These are phyloP conservation scores for Drosophila obscura DNA, from an alignment of 1,140 invertebrate species.

Conservation along the genomic window DNA sequence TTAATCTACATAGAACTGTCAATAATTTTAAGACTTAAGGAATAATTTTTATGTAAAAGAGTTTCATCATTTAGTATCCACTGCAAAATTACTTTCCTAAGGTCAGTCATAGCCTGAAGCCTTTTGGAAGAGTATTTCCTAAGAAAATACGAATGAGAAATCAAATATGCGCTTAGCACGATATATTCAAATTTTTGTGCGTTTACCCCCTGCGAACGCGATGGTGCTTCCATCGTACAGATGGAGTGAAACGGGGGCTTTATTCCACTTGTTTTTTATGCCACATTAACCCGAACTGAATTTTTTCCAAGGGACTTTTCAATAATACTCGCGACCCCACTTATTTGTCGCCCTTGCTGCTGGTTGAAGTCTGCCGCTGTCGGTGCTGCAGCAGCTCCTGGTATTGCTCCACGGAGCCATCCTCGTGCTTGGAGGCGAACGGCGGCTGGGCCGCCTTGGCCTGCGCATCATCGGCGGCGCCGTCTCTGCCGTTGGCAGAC, in stretches of 20 bases:
- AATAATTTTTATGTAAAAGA: too few species aligned
- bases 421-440: conserved; percentile 75
- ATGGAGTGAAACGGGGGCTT: conserved; percentile 2
- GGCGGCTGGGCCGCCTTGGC: conserved; percentile 30
- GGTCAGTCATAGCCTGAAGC: too few species aligned
- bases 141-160: conserved; percentile 49
- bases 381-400: conserved; percentile 74
- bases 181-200: conserved; percentile 80
- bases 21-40: too few species aligned
- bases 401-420: conserved; percentile 82
- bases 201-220: conserved; percentile 15
- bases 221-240: conserved; percentile 40
- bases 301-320: conserved; percentile 54
- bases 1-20: too few species aligned
- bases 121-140: conserved; percentile 9
- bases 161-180: conserved; percentile 81
- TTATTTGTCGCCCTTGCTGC: conserved; percentile 68
- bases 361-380: conserved; percentile 68
- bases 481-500: conserved; percentile 33
- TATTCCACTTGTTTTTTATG: conserved; percentile 52
- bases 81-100: too few species aligned
- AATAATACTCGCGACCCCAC: conserved; percentile 45
- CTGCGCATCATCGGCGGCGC: conserved; percentile 24
- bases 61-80: too few species aligned
- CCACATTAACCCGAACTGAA: conserved; percentile 41